A percentile compares a stretch with the other conserved stretches of the same genome.
Conservation (phyloP, 2,113 vertebrate species). For the Lamprologus ornatipinnis region DNA sequence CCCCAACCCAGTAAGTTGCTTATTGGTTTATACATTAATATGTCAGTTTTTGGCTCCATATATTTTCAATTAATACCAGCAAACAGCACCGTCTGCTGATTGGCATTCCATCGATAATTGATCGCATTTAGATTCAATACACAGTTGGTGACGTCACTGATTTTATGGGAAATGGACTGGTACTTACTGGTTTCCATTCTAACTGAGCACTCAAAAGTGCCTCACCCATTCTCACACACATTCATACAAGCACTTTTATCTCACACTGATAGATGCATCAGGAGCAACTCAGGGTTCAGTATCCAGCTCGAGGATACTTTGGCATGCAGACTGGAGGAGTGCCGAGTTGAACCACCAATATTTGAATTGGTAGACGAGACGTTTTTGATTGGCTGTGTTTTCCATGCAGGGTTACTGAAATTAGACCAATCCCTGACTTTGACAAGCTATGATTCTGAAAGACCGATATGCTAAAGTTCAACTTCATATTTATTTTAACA, state of each 20-base stretch:
- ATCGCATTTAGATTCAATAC: neutral
- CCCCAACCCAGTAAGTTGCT: neutral
- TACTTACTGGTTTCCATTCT: neutral
- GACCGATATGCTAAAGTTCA: neutral
- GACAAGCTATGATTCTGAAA: neutral
- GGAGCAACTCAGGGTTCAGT: neutral
- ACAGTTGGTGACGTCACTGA: neutral
- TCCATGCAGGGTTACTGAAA: neutral
- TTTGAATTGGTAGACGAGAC: neutral
- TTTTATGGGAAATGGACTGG: neutral
- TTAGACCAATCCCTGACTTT: neutral
- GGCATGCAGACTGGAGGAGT: neutral
- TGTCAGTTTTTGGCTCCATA: neutral
- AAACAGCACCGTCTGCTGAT: neutral
- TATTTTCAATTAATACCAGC: neutral
- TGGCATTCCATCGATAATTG: neutral
- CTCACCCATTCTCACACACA: neutral
- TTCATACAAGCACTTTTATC: neutral
- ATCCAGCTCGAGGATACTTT: neutral
- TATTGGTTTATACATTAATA: neutral
- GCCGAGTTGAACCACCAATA: neutral
- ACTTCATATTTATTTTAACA: neutral
- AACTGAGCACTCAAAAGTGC: neutral
- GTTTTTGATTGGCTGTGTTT: neutral
- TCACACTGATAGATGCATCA: neutral